Base-by-base conservation (phyloP, 2,113 vertebrate genomes). In the Clinocottus analis region DNA sequence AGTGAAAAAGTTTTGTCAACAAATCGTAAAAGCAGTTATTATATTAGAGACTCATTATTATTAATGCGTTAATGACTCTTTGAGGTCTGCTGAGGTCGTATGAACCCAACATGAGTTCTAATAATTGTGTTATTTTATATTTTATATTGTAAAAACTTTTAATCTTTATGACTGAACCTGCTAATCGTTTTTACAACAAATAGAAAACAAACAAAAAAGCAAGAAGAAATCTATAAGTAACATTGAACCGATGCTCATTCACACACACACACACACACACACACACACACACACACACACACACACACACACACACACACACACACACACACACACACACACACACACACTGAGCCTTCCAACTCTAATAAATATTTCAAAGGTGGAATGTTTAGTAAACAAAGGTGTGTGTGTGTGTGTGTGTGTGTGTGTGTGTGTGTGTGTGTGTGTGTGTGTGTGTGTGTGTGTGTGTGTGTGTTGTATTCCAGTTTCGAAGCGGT, bases 351-450 rank as follows among this genome's bases (percentile, higher is more conserved):
- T 53, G 77, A 75, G 62, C 65, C 83, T 93, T 90, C 92, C 89
- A 75, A 47, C 31, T 67, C 66, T 93, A 90, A 94, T 93, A 92
- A 92, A 93, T 94, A 93, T 94, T 94, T 94, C 79, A 94, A 64
- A 86, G 68, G 60, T 39, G 78, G 87, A 91, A 85, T 93, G 87
- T 93, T 92, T 93, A 84, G 89, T 93, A 94, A 93, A 93, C 91
- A 93, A 92, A 86, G 87, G 90, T 56, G 75, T 82, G 83, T 83
- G 90, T 77, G 67, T 66, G 37, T 70, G 56, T 82, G 37, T 67
- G 47, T 59, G 27, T 70, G 31, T 59, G 60, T 58, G 75, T 72
- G 75, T 69, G 83, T 83, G 87, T 74, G 72, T 67, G 71, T 68
- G 90, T 53, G 76, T 82, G 83, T 83, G 90, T 77, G 83, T 83